phyloP scores from a whole-genome alignment of 2,113 vertebrate species.

The Cyprinodon brontotheroides region DNA sequence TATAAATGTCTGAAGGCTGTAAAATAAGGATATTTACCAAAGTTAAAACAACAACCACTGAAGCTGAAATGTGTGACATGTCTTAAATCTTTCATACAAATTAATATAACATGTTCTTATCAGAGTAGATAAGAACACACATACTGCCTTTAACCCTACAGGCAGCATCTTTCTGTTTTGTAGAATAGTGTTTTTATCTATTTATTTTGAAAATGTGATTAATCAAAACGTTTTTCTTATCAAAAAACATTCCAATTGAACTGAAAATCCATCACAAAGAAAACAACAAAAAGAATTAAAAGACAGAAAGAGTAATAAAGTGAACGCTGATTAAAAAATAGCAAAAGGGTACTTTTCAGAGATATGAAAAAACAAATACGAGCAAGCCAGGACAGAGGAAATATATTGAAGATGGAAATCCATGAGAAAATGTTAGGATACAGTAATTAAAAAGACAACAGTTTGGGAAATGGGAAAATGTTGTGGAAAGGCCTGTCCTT shows the following conservation, averaged over 20 bases:
- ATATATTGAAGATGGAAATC: neutral
- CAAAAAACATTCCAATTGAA: constrained; percentile 15
- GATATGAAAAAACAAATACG: neutral
- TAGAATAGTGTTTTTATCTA: constrained; percentile 46
- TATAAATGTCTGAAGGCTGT: constrained; percentile 19
- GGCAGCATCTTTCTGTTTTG: constrained; percentile 13
- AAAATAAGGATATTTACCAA: constrained; percentile 14
- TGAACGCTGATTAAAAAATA: neutral
- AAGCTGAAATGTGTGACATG: neutral
- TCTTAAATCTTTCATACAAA: neutral
- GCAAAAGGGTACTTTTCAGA: neutral
- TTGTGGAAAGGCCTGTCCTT: constrained; percentile 16
- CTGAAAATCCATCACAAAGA: constrained; percentile 12
- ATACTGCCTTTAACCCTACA: constrained; percentile 3
- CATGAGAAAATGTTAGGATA: neutral
- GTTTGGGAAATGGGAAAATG: constrained; percentile 7
- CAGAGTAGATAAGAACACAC: constrained; percentile 10
- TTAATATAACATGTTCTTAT: neutral
- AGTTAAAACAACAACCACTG: neutral
- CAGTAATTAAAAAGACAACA: constrained; percentile 21
- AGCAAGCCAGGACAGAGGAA: constrained; percentile 17
- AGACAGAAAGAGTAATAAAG: neutral
- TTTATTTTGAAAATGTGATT: constrained; percentile 59
- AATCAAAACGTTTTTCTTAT: constrained; percentile 30
- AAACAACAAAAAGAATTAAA: neutral